Evolutionary conservation across 2,797 vertebrate species (phyloP), one percentile per base, ranked within the genome.

Genomic region (Eospalax fontanierii): DNA sequence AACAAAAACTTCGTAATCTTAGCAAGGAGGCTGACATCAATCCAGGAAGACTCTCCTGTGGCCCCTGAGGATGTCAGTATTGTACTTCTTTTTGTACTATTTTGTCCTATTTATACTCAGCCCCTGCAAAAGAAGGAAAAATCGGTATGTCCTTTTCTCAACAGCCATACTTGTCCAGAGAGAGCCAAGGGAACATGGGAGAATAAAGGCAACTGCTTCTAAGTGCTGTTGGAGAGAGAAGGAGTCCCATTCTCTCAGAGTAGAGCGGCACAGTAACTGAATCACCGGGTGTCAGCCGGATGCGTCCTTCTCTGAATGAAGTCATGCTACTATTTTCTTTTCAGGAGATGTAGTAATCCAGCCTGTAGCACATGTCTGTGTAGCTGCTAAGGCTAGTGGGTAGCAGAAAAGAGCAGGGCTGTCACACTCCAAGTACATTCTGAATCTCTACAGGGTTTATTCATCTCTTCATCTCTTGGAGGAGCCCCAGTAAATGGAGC

Each of bases 371-470:
- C 71, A 54, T 59, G 90, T 40, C 43, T 90, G 14, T 76, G 50
- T 78, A 76, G 57, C 71, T 90, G 86, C 61, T 88, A 18, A 57
- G 82, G 79, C 87, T 78, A 30, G 65, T 80, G 70, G 80, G 92
- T 63, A 88, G 87, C 70, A 91, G 80, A 66, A 89, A 92, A 95
- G 92, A 93, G 85, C 80, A 93, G 40, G 54, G 19, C 6, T 43
- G 80, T 65, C 93, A 88, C 87, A 90, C 19, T 5, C 74, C 59
- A 28, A 38, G 12, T 78, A 18, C 12, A 30, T 76, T 46, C 40
- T 33, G 80, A 65, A 54, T 35, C n/a, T 78, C 30, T 30, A 19
- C 57, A 74, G 71, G 6, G 43, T 59, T 89, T 74, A 38, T 70
- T 95, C 76, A 91, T 78, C 80, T 76, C 74, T 70, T 66, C 9